A percentile compares a stretch with the other conserved stretches of the same genome.
Evolutionary conservation across 2,888 invertebrate species (phyloP).

Genomic region (Gymnoscelis rufifasciata): DNA sequence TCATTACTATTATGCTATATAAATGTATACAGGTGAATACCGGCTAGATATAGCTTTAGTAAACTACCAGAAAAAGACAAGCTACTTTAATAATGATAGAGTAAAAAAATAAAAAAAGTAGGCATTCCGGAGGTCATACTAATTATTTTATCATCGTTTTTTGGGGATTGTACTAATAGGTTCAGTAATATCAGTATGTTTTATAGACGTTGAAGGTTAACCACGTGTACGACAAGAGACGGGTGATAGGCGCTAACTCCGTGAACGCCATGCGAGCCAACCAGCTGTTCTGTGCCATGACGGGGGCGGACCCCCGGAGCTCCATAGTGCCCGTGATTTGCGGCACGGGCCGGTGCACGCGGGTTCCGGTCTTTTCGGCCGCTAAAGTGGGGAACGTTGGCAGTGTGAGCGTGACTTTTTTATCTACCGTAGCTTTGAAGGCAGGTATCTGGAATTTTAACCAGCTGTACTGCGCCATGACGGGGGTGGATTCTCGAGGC

Average conservation of each 20-base stretch:
- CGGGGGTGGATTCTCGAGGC: neutral
- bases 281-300: conserved; percentile 58
- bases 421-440: too few species aligned
- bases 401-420: neutral
- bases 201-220: conserved; percentile 51
- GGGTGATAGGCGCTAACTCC: conserved; percentile 61
- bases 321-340: conserved; percentile 52
- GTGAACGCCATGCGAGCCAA: conserved; percentile 68
- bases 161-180: neutral
- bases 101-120: too few species aligned
- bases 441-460: too few species aligned
- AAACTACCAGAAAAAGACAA: too few species aligned
- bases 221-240: conserved; percentile 49
- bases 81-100: too few species aligned
- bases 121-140: too few species aligned
- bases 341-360: conserved; percentile 59
- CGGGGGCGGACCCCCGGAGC: conserved; percentile 46
- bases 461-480: neutral
- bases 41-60: too few species aligned
- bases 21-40: too few species aligned
- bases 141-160: neutral
- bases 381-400: conserved; percentile 42
- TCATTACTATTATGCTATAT: too few species aligned
- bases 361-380: conserved; percentile 64
- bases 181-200: neutral